Percentiles rank a stretch among this genome's conserved stretches.
phyloP scores from a whole-genome alignment of 1,140 invertebrate genomes.

The Pogonomyrmex barbatus region DNA sequence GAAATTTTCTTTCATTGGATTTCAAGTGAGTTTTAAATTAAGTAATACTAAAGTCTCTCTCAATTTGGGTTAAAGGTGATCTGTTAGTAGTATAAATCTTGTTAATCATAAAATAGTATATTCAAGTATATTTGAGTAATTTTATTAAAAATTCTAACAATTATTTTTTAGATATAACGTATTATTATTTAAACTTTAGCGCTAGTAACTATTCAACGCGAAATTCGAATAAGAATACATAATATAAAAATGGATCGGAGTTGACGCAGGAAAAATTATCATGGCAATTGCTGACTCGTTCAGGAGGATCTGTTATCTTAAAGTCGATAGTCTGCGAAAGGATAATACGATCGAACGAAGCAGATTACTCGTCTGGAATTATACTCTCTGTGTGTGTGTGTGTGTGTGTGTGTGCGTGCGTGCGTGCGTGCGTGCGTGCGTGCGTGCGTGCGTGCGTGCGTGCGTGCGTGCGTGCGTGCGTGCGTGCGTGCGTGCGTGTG shows the following conservation, averaged over 20 bases:
- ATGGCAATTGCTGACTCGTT: neutral
- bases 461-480: too few relatives aligned
- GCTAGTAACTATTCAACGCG: neutral
- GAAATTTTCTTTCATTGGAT: conserved; percentile 14
- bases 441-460: too few relatives aligned
- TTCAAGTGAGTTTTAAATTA: neutral
- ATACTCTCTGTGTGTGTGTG: neutral
- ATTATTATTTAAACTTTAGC: neutral
- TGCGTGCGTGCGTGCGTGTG: too few relatives aligned
- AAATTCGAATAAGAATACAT: neutral
- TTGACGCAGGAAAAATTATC: conserved; percentile 1
- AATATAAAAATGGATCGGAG: neutral
- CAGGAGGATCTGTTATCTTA: neutral
- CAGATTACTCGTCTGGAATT: conserved; percentile 19
- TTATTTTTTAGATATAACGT: neutral
- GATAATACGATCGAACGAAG: conserved; percentile 14
- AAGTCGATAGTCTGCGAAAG: conserved; percentile 42
- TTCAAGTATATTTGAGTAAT: too few relatives aligned
- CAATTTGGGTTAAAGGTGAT: neutral
- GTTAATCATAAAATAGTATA: neutral
- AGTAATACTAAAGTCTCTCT: neutral
- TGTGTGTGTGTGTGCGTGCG: too few relatives aligned
- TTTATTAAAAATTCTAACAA: neutral
- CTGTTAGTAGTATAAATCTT: neutral
- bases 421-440: too few relatives aligned